Evolutionary conservation across 2,888 invertebrate species (phyloP).

Genomic region (Uropetala carovei): DNA sequence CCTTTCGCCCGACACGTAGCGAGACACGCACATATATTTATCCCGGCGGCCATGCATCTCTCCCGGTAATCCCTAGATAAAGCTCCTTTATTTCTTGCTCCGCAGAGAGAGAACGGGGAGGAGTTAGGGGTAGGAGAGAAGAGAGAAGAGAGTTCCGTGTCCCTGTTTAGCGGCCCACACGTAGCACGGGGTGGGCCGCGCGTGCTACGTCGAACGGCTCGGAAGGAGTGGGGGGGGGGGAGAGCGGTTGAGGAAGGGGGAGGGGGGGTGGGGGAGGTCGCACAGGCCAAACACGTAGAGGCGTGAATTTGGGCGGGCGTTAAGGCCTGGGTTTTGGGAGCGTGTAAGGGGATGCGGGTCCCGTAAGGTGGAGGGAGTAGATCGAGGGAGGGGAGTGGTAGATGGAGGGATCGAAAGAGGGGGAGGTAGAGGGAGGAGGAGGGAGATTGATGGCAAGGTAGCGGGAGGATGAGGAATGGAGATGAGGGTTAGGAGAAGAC

Average conservation of each 20-base stretch:
- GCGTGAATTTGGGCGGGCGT: not conserved
- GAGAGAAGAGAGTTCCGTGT: not conserved
- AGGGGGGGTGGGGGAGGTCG: not conserved
- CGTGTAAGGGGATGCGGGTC: not conserved
- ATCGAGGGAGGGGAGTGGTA: not conserved
- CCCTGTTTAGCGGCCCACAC: not conserved
- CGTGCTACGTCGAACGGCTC: not conserved
- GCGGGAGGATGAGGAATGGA: not conserved
- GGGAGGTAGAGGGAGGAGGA: not conserved
- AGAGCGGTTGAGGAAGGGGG: too few relatives aligned
- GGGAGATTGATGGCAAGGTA: not conserved
- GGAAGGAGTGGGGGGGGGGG: not conserved
- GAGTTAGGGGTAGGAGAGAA: not conserved
- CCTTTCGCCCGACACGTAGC: not conserved
- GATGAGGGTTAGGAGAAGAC: not conserved
- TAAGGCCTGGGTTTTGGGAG: not conserved
- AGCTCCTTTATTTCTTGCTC: not conserved
- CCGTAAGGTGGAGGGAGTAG: not conserved
- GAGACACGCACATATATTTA: not conserved
- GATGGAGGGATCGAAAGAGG: not conserved
- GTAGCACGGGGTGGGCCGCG: not conserved
- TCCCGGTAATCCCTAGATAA: slow-evolving; percentile 4
- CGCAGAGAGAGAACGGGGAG: too few relatives aligned
- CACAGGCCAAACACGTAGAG: not conserved
- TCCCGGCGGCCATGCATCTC: not conserved